Evolutionary conservation across 2,888 invertebrate species (phyloP).

Genomic region (Sesia bembeciformis): DNA sequence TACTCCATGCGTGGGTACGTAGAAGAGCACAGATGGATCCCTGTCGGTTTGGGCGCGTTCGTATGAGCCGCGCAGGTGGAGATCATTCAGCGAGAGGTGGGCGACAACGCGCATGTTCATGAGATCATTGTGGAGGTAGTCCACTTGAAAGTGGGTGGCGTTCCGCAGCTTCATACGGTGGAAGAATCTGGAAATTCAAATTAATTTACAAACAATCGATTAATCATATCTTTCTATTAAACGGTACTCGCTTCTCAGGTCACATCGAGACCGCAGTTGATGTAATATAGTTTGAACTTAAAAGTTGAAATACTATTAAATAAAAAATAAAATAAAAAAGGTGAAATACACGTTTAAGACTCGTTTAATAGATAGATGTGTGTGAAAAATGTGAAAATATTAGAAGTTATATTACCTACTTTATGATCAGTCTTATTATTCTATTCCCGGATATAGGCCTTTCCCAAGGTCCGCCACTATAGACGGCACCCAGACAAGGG

Average conservation of each 20-base stretch:
- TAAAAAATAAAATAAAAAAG: no score
- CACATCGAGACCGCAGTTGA: no score
- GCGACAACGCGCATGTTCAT: slow-evolving; percentile 26
- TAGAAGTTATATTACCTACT: no score
- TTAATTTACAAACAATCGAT: not conserved
- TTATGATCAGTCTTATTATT: no score
- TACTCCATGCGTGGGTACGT: slow-evolving; percentile 39
- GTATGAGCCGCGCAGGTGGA: slow-evolving; percentile 44
- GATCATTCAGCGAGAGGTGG: slow-evolving; percentile 34
- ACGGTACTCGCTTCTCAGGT: not conserved
- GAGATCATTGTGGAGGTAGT: slow-evolving; percentile 30
- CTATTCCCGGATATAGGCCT: no score
- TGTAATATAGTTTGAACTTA: no score
- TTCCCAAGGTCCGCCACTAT: no score
- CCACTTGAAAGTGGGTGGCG: slow-evolving; percentile 37
- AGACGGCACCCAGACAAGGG: no score
- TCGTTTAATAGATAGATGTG: no score
- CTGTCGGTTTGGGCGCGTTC: slow-evolving; percentile 30
- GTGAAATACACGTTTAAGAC: no score
- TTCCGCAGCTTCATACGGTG: slow-evolving; percentile 57
- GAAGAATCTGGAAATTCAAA: slow-evolving; percentile 36
- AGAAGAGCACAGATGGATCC: slow-evolving; percentile 26
- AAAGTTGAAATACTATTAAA: no score
- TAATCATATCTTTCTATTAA: not conserved
- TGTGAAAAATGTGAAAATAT: no score